These are phyloP conservation scores for Climacteris rufus DNA, from an alignment of 2,113 vertebrate species.

Conservation along the genomic window DNA sequence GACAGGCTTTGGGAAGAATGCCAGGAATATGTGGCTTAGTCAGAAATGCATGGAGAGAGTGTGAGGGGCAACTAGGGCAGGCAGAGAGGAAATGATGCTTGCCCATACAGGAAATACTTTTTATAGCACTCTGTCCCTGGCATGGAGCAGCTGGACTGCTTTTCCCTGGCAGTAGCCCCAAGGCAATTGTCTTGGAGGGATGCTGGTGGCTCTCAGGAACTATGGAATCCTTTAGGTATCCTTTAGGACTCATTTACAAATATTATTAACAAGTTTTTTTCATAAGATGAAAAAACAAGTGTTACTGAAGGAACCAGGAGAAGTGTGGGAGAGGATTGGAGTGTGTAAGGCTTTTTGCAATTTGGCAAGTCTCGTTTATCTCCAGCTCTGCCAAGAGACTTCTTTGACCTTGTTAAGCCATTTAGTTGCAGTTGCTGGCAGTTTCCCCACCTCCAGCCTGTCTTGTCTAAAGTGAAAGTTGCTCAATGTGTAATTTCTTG, in stretches of 20 bases:
- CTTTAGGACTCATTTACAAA: neutral
- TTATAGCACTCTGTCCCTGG: neutral
- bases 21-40: neutral
- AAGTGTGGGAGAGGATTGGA: neutral
- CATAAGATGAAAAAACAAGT: neutral
- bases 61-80: neutral
- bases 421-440: neutral
- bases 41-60: rapidly evolving
- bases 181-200: neutral
- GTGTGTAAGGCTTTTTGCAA: neutral
- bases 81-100: neutral
- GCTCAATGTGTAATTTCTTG: neutral
- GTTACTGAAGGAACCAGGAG: neutral
- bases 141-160: neutral
- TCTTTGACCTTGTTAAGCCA: neutral
- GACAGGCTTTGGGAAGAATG: neutral
- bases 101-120: neutral
- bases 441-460: neutral
- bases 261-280: neutral
- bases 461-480: neutral
- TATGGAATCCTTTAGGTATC: no score
- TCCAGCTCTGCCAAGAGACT: neutral
- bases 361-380: neutral
- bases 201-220: neutral
- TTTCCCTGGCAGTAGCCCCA: neutral